Evolutionary conservation across 1,140 invertebrate genomes (phyloP).

Genomic region (Prorops nasuta): DNA sequence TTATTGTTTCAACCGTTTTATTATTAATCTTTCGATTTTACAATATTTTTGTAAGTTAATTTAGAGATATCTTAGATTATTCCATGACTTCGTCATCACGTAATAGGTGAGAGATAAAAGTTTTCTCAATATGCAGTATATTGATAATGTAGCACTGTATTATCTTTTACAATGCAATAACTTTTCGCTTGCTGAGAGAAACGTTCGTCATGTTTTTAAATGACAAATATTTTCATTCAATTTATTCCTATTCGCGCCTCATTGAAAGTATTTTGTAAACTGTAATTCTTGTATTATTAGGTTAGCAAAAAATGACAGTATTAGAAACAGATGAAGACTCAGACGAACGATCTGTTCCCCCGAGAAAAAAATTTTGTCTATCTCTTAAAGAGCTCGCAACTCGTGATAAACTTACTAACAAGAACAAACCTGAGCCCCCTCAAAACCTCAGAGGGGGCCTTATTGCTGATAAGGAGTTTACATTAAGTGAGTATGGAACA

Average conservation of each 20-base stretch:
- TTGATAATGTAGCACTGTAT: too few relatives aligned
- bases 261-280: background rate
- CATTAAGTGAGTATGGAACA: conserved; percentile 28
- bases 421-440: conserved; percentile 37
- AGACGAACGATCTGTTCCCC: conserved; percentile 52
- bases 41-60: conserved; percentile 24
- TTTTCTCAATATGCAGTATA: conserved; percentile 1
- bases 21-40: conserved; percentile 9
- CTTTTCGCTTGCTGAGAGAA: too few relatives aligned
- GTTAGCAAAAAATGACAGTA: conserved; percentile 58
- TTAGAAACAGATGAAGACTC: conserved; percentile 56
- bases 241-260: background rate
- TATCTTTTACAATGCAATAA: too few relatives aligned
- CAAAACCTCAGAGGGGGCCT: conserved; percentile 33
- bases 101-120: conserved; percentile 45
- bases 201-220: too few relatives aligned
- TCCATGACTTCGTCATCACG: conserved; percentile 49
- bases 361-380: conserved; percentile 53
- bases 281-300: conserved; percentile 31
- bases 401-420: conserved; percentile 38
- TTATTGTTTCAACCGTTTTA: too few relatives aligned
- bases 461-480: too few relatives aligned
- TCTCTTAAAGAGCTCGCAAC: conserved; percentile 42
- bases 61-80: conserved; percentile 32
- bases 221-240: too few relatives aligned